These are phyloP conservation scores for Typhlichthys eigenmanni DNA, from an alignment of 2,797 vertebrate species.

Conservation along the genomic window DNA sequence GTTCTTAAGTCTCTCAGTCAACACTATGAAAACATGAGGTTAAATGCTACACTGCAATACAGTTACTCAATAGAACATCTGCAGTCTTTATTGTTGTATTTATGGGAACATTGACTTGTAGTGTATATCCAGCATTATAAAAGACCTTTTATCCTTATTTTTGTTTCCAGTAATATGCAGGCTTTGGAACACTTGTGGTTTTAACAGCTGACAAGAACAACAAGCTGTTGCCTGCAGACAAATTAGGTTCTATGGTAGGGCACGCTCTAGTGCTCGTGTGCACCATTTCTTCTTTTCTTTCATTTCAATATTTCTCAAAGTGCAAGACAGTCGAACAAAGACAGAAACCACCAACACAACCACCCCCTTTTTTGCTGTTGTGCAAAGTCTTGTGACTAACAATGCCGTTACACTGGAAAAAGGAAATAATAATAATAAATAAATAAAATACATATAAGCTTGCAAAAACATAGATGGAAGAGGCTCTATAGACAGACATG, in stretches of 20 bases:
- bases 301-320: slow-evolving; percentile 4
- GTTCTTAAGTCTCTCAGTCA: not conserved
- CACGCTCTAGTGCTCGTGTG: no score
- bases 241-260: not conserved
- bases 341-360: not conserved
- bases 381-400: no score
- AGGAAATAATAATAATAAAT: slow-evolving; percentile 29
- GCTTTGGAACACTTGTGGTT: not conserved
- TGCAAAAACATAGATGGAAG: slow-evolving; percentile 17
- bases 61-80: no score
- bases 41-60: not conserved
- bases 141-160: not conserved
- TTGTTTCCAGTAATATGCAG: not conserved
- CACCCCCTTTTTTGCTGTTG: not conserved
- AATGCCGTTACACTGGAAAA: not conserved
- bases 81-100: no score
- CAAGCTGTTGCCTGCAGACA: not conserved
- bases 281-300: no score
- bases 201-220: not conserved
- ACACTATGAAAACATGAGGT: not conserved
- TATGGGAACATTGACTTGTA: no score
- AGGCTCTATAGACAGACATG: not conserved
- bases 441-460: slow-evolving; percentile 24
- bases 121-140: not conserved
- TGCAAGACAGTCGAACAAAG: slow-evolving; percentile 16